phyloP scores from a whole-genome alignment of 2,888 invertebrate genomes.

The Trilocha varians region DNA sequence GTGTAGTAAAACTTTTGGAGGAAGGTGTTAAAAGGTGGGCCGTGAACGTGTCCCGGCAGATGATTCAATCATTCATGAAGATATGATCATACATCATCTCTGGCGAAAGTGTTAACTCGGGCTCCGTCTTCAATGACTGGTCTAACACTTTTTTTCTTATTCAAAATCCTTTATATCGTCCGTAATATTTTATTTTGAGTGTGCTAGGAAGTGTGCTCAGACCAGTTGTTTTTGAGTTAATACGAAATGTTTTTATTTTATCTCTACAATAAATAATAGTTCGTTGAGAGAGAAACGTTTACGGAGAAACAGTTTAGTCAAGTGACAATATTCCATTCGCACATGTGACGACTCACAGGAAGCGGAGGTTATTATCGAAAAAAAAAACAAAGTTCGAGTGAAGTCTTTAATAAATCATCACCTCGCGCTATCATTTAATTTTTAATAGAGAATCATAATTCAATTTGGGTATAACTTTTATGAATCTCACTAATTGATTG shows the following conservation, averaged over 20 bases:
- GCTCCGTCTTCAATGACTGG: conserved; percentile 41
- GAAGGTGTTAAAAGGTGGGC: conserved; percentile 68
- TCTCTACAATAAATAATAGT: conserved; percentile 16
- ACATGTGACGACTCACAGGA: conserved; percentile 27
- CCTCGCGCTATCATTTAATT: conserved; percentile 20
- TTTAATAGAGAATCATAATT: conserved; percentile 29
- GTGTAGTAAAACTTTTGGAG: conserved; percentile 65
- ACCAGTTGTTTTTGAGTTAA: too few relatives aligned
- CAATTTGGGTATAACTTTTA: conserved; percentile 19
- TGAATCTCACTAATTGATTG: background rate
- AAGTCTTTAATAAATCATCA: conserved; percentile 31
- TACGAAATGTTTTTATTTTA: conserved; percentile 21
- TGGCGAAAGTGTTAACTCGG: conserved; percentile 61
- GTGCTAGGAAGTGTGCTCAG: conserved; percentile 21
- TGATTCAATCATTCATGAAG: conserved; percentile 70
- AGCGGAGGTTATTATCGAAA: conserved; percentile 23
- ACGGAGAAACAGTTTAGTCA: background rate
- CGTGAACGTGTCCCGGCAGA: conserved; percentile 63
- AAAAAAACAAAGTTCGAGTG: conserved; percentile 31
- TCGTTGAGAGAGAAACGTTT: conserved; percentile 16
- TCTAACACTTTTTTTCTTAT: conserved; percentile 34
- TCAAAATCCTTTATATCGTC: conserved; percentile 42
- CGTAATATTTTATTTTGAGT: conserved; percentile 37
- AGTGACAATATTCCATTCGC: conserved; percentile 20
- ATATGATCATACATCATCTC: conserved; percentile 68